A percentile compares a stretch with the other conserved stretches of the same genome.
These are phyloP conservation scores for Oryzias sinensis DNA, from an alignment of 2,797 vertebrate species.

Conservation along the genomic window DNA sequence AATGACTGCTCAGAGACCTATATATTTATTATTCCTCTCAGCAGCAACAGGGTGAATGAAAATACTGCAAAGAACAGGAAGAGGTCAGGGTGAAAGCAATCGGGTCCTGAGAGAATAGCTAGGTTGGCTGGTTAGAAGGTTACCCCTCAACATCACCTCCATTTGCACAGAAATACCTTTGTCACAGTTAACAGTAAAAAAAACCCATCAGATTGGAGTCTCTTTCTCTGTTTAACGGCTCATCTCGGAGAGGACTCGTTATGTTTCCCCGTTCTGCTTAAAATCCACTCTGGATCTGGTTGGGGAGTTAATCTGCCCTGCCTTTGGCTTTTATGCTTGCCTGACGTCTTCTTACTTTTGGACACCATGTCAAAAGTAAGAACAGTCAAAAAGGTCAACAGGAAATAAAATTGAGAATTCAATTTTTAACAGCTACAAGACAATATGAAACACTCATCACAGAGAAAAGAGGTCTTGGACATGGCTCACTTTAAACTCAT, in stretches of 20 bases:
- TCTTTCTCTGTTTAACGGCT: conserved; percentile 16
- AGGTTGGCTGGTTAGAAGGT: conserved; percentile 52
- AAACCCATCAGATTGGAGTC: conserved; percentile 38
- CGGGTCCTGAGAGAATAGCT: conserved; percentile 58
- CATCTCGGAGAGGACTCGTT: too few relatives aligned
- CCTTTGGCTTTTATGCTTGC: conserved; percentile 32
- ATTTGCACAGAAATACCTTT: conserved; percentile 57
- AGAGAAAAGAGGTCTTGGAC: conserved; percentile 54
- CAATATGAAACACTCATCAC: conserved; percentile 74
- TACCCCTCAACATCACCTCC: conserved; percentile 56
- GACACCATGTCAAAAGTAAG: conserved; percentile 29
- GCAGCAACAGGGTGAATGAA: conserved; percentile 66
- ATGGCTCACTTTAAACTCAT: conserved; percentile 62
- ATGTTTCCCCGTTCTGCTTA: too few relatives aligned
- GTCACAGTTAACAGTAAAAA: conserved; percentile 32
- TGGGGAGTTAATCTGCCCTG: conserved; percentile 1
- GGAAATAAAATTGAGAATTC: neutral
- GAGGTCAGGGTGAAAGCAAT: conserved; percentile 62
- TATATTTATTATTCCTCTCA: conserved; percentile 72
- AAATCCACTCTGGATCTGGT: too few relatives aligned
- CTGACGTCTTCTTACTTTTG: conserved; percentile 43
- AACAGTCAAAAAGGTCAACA: conserved; percentile 13
- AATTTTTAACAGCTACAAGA: conserved; percentile 39
- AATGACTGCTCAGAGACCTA: conserved; percentile 48
- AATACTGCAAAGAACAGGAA: conserved; percentile 55